phyloP scores from a whole-genome alignment of 2,113 vertebrate species.

The Arizona elegans region DNA sequence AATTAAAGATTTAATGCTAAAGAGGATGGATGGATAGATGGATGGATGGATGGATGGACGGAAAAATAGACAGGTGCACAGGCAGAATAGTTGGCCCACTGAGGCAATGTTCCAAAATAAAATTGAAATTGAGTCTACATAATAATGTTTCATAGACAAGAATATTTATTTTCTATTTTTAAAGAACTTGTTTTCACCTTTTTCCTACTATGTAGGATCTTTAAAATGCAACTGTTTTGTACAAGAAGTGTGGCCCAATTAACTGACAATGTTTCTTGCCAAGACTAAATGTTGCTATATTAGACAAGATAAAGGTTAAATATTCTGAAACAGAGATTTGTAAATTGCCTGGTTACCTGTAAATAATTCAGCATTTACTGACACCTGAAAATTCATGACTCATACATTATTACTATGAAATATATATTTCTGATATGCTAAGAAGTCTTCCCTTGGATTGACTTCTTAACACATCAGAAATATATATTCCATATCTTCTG shows the following conservation, averaged over 20 bases:
- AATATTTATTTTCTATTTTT: slow-evolving; percentile 65
- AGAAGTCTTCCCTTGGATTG: not conserved
- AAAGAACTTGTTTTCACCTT: slow-evolving; percentile 56
- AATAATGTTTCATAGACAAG: slow-evolving; percentile 41
- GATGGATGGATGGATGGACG: not conserved
- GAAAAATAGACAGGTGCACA: not conserved
- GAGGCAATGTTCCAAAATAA: slow-evolving; percentile 27
- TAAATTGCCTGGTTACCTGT: slow-evolving; percentile 46
- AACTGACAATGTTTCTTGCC: slow-evolving; percentile 61
- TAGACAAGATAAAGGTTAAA: slow-evolving; percentile 50
- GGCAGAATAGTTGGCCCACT: not conserved
- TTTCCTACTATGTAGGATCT: slow-evolving; percentile 54
- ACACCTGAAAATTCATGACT: slow-evolving; percentile 54
- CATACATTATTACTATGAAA: slow-evolving; percentile 40
- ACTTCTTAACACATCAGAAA: not conserved
- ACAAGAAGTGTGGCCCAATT: slow-evolving; percentile 61
- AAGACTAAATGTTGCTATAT: slow-evolving; percentile 58
- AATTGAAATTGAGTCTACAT: slow-evolving; percentile 21
- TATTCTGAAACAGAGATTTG: slow-evolving; percentile 41
- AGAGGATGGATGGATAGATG: not conserved
- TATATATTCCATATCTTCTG: not conserved
- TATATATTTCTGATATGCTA: not conserved
- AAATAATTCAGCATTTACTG: slow-evolving; percentile 51
- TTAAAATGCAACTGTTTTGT: slow-evolving; percentile 63
- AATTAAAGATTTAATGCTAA: not conserved